A percentile compares a stretch with the other conserved stretches of the same genome.
phyloP scores from a whole-genome alignment of 2,888 invertebrate genomes.

The Aethes cnicana region DNA sequence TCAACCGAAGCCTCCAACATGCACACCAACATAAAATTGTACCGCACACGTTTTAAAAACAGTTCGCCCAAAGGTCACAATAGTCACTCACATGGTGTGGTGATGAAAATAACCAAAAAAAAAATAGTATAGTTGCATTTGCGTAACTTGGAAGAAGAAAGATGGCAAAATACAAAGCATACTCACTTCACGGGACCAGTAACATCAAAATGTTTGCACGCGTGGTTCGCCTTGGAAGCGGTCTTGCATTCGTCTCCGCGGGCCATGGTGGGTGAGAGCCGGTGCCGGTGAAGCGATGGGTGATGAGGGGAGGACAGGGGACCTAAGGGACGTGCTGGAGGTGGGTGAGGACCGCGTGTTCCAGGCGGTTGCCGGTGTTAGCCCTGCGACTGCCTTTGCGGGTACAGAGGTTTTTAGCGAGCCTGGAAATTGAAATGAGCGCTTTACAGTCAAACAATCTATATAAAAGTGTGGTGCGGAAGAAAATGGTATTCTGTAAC shows the following conservation, averaged over 20 bases:
- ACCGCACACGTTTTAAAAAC: no score
- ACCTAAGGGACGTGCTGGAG: conserved; percentile 93
- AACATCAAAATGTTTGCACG: conserved; percentile 69
- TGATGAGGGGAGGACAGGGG: conserved; percentile 40
- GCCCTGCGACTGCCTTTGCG: conserved; percentile 92
- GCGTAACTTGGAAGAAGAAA: neutral
- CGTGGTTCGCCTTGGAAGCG: conserved; percentile 66
- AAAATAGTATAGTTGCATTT: no score
- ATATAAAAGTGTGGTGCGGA: neutral
- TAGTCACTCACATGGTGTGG: no score
- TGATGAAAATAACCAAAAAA: no score
- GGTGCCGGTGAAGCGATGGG: conserved; percentile 58
- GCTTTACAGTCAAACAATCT: neutral
- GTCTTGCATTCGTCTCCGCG: conserved; percentile 79
- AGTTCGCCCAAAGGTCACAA: no score
- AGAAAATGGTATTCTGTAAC: neutral
- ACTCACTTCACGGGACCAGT: conserved; percentile 69
- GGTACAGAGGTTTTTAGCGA: conserved; percentile 91
- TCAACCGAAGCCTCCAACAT: no score
- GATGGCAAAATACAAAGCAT: neutral
- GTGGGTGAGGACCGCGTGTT: conserved; percentile 91
- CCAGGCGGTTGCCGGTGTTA: conserved; percentile 92
- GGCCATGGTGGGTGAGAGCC: conserved; percentile 64
- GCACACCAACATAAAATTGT: no score
- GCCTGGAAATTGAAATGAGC: conserved; percentile 76